Evolutionary conservation across 2,888 invertebrate species (phyloP), one percentile per base, ranked within the genome.

Genomic region (Spialia ferax): DNA sequence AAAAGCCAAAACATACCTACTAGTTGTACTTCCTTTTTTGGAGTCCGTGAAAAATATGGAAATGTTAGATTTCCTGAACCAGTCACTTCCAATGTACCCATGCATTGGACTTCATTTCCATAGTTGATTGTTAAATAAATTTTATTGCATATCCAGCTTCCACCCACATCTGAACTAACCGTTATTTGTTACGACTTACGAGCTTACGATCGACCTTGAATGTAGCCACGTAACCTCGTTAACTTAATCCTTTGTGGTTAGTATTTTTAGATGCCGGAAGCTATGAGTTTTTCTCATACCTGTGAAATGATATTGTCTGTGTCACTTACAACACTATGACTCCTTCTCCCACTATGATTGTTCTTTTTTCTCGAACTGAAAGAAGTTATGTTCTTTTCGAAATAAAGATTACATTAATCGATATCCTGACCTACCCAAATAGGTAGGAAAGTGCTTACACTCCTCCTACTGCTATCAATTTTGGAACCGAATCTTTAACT

Each of bases 211-310:
- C 52, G 52, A 52, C 59, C 65, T 65, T 65, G 59, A 48, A 52
- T 59, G 10, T 35, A 32, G 59, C 38, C 50, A 26, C 59, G 57
- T 57, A 50, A 64, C 29, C 15, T 57, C 35, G 64, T 23, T 59
- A 35, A 35, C 57, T 57, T 64, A 64, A 64, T 64, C 64, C 20
- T 59, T 65, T 52, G 38, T 52, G 52, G 65, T 26, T 52, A 10
- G 20, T 59, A 59, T 65, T 29, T 59, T 38, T 59, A 65, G 59
- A 59, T 57, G 26, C 22, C 32, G 50, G 50, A 54, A 55, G n/a
- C 13, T 52, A 18, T 38, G 1, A 13, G 48, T 60, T 59, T 65
- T 52, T 48, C 23, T 52, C 13, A 18, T 45, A 45, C 45, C 11
- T n/a, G 26, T 20, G 18, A 38, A 26, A 18, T 57, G 23, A 57